Evolutionary conservation across 2,888 invertebrate genomes (phyloP).

Genomic region (Hedychridium roseum): DNA sequence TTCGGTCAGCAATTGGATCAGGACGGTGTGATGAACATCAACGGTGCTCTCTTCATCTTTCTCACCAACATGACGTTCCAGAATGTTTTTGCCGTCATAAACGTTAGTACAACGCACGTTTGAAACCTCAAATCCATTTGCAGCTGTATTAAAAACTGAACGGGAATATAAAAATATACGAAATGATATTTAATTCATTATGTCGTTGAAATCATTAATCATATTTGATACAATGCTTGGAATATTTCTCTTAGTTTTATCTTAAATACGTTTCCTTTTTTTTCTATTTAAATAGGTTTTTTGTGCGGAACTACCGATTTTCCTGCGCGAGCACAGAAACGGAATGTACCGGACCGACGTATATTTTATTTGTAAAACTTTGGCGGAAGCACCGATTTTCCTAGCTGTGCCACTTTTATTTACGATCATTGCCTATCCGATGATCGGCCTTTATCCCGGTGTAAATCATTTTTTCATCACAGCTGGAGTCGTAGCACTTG

Average conservation of each 20-base stretch:
- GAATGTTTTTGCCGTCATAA: conserved; percentile 93
- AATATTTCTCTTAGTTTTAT: conserved; percentile 5
- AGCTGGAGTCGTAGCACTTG: conserved; percentile 78
- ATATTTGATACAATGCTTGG: too few species aligned
- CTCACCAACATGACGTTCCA: conserved; percentile 94
- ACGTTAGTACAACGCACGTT: too few species aligned
- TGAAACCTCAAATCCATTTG: too few species aligned
- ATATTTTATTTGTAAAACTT: conserved; percentile 89
- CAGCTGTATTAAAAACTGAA: too few species aligned
- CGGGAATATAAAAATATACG: too few species aligned
- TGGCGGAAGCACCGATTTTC: conserved; percentile 89
- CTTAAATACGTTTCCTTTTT: neutral
- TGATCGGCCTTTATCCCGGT: conserved; percentile 83
- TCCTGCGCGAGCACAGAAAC: conserved; percentile 86
- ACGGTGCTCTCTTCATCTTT: conserved; percentile 90
- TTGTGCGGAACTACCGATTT: conserved; percentile 87
- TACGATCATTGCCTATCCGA: conserved; percentile 84
- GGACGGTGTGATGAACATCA: conserved; percentile 93
- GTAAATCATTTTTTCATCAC: conserved; percentile 77
- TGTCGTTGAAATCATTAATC: too few species aligned
- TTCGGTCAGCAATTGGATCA: conserved; percentile 82
- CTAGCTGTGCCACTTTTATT: conserved; percentile 84
- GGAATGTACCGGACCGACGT: conserved; percentile 92
- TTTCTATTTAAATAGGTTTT: conserved; percentile 73
- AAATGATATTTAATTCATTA: conserved; percentile 4